These are phyloP conservation scores for Callaeas wilsoni DNA, from an alignment of 2,113 vertebrate genomes.

Conservation along the genomic window DNA sequence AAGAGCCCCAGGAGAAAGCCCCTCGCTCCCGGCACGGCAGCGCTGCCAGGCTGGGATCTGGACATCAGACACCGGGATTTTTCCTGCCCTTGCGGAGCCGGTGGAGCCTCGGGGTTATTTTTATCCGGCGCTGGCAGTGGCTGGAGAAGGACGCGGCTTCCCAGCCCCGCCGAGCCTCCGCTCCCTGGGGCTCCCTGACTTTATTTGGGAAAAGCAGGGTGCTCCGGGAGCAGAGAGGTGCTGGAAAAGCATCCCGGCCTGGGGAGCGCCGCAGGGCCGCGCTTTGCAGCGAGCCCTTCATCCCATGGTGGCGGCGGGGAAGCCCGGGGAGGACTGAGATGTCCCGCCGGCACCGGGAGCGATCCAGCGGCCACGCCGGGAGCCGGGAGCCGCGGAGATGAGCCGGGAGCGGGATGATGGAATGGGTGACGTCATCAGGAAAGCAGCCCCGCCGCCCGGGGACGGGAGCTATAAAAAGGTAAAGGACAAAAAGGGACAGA, in stretches of 20 bases:
- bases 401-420: slow-evolving; percentile 74
- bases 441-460: slow-evolving; percentile 72
- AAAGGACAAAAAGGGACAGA: slow-evolving; percentile 59
- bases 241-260: background rate
- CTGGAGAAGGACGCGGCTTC: background rate
- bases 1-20: background rate
- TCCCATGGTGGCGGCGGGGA: background rate
- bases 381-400: slow-evolving; percentile 62
- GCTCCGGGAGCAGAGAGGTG: background rate
- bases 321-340: background rate
- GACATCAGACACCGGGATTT: slow-evolving; percentile 27
- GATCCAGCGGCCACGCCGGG: background rate
- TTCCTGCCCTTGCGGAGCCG: slow-evolving; percentile 35
- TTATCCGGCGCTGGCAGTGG: slow-evolving; percentile 62
- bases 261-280: background rate
- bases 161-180: background rate
- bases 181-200: slow-evolving; percentile 8
- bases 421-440: slow-evolving; percentile 80
- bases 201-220: slow-evolving; percentile 59
- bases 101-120: slow-evolving; percentile 63
- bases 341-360: background rate
- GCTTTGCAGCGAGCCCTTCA: rapidly evolving
- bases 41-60: background rate
- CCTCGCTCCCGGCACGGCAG: background rate
- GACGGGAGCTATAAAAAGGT: slow-evolving; percentile 90